A percentile compares a stretch with the other conserved stretches of the same genome.
phyloP scores from a whole-genome alignment of 2,113 vertebrate genomes.

The Deroptyus accipitrinus region DNA sequence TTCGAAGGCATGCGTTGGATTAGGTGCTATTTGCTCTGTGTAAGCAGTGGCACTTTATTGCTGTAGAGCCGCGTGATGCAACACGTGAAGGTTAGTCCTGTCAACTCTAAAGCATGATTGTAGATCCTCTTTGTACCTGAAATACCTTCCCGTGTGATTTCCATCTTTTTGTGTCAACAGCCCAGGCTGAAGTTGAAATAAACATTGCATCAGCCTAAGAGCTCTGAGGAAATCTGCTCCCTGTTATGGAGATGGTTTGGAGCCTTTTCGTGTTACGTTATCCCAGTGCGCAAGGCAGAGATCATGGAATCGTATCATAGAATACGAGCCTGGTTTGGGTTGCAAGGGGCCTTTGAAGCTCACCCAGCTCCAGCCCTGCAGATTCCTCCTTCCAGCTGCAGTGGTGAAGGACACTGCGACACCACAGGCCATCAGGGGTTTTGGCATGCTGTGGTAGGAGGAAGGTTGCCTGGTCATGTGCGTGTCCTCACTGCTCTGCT shows the following conservation, averaged over 20 bases:
- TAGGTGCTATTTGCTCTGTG: constrained; percentile 9
- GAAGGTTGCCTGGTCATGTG: background rate
- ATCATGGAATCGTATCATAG: background rate
- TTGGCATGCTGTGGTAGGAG: background rate
- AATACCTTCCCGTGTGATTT: constrained; percentile 50
- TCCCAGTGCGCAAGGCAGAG: background rate
- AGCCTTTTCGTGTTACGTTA: background rate
- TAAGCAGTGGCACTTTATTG: constrained; percentile 32
- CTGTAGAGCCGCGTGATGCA: constrained; percentile 18
- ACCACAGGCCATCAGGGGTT: accelerated
- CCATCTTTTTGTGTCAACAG: constrained; percentile 50
- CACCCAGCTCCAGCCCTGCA: background rate
- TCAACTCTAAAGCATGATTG: constrained; percentile 49
- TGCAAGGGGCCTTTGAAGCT: background rate
- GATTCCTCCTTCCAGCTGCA: background rate
- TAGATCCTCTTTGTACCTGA: constrained; percentile 34
- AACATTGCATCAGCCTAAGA: constrained; percentile 28
- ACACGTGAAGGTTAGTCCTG: constrained; percentile 32
- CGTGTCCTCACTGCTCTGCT: accelerated
- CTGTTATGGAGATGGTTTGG: background rate
- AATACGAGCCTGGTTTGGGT: background rate
- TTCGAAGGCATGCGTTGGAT: background rate
- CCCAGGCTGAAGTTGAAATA: constrained; percentile 52
- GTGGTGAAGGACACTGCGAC: background rate
- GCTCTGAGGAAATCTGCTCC: constrained; percentile 10